phyloP scores from a whole-genome alignment of 1,140 invertebrate species.

The Leptinotarsa defecta region DNA sequence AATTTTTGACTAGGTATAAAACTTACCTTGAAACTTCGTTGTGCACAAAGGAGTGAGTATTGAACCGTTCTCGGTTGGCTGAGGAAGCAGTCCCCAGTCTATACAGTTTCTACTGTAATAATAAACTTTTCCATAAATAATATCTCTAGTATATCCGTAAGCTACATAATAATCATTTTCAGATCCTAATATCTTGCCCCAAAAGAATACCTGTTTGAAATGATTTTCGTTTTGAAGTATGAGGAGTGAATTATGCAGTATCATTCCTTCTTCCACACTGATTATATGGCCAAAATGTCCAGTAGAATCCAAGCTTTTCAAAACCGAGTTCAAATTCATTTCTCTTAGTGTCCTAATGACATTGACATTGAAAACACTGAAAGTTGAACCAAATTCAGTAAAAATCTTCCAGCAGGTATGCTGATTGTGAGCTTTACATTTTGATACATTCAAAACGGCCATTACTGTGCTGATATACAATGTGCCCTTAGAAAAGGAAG shows the following conservation, averaged over 20 bases:
- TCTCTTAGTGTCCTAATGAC: slow-evolving; percentile 27
- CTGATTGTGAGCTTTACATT: no score
- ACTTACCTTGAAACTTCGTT: slow-evolving; percentile 56
- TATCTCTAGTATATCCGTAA: slow-evolving; percentile 72
- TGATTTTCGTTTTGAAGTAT: slow-evolving; percentile 77
- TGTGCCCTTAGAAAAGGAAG: no score
- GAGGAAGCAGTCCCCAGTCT: slow-evolving; percentile 71
- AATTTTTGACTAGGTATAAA: not conserved
- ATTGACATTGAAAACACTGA: not conserved
- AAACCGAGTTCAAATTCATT: slow-evolving; percentile 50
- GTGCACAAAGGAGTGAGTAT: slow-evolving; percentile 62
- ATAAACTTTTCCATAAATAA: slow-evolving; percentile 66
- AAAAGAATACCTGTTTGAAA: slow-evolving; percentile 73
- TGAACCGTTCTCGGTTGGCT: slow-evolving; percentile 63
- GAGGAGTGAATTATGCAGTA: slow-evolving; percentile 71
- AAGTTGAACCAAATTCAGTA: no score
- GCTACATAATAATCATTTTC: slow-evolving; percentile 75
- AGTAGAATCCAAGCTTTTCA: slow-evolving; percentile 55
- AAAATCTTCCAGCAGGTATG: no score
- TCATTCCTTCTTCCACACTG: slow-evolving; percentile 66
- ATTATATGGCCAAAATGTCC: slow-evolving; percentile 65
- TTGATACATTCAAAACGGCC: no score
- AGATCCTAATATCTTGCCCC: slow-evolving; percentile 72
- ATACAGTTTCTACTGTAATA: slow-evolving; percentile 73
- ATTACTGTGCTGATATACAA: no score